Conservation (phyloP, 1,140 invertebrate species). For the Rhizoglyphus robini region DNA sequence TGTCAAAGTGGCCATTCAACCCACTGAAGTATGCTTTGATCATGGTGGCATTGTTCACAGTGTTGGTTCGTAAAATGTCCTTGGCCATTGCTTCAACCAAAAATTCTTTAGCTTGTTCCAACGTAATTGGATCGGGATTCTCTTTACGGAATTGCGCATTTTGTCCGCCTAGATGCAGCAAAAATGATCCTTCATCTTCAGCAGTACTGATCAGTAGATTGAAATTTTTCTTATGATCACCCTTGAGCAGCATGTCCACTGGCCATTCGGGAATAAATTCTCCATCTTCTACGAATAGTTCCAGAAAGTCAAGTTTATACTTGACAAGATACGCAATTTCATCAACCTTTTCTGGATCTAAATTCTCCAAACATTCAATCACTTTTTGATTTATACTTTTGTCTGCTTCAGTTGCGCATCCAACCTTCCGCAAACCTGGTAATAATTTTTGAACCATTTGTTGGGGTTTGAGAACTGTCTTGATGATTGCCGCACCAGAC, state of each 20-base stretch:
- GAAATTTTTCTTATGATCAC: conserved; percentile 80
- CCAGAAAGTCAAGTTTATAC: neutral
- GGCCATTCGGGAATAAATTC: conserved; percentile 76
- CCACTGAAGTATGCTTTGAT: neutral
- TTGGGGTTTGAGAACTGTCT: conserved; percentile 73
- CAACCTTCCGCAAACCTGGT: conserved; percentile 64
- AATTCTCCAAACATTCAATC: neutral
- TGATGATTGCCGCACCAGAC: conserved; percentile 52
- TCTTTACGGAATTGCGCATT: neutral
- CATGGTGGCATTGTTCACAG: neutral
- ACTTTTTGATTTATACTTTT: neutral
- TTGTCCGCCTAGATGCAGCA: conserved; percentile 40
- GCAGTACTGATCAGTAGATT: conserved; percentile 79
- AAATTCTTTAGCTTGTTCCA: neutral
- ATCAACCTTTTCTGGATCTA: neutral
- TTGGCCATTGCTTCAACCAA: neutral
- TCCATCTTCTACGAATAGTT: conserved; percentile 68
- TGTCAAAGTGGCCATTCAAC: neutral
- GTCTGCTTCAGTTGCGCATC: conserved; percentile 46
- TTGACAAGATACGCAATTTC: neutral
- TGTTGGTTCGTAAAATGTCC: neutral
- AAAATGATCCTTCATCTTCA: conserved; percentile 84
- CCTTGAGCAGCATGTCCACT: conserved; percentile 51
- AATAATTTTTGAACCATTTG: conserved; percentile 58
- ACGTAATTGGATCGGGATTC: neutral